Conservation (phyloP, 2,797 vertebrate genomes). For the Carapus acus region DNA sequence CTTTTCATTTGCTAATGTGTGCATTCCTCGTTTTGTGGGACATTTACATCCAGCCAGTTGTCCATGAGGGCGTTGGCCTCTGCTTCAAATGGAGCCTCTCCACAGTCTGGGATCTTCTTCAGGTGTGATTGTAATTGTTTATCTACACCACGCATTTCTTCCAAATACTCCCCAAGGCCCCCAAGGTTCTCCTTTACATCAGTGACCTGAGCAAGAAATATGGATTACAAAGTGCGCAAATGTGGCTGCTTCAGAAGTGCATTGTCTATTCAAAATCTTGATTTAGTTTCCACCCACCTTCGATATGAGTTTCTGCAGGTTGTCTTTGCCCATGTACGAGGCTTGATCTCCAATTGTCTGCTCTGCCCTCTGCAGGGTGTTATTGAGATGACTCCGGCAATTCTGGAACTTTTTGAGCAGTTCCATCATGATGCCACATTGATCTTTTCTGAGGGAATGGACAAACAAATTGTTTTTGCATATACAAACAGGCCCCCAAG, state of each 20-base stretch:
- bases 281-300: constrained; percentile 65
- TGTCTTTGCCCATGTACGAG: constrained; percentile 92
- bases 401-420: constrained; percentile 88
- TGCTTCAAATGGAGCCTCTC: constrained; percentile 79
- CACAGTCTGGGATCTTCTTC: constrained; percentile 85
- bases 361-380: constrained; percentile 85
- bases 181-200: constrained; percentile 81
- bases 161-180: constrained; percentile 73
- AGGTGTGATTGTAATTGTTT: constrained; percentile 86
- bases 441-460: constrained; percentile 74
- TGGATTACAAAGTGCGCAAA: background rate
- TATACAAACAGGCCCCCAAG: no score
- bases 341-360: constrained; percentile 74
- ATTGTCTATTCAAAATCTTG: background rate
- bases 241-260: background rate
- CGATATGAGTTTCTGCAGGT: constrained; percentile 79
- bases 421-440: constrained; percentile 77
- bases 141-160: constrained; percentile 82
- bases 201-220: constrained; percentile 69
- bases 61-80: constrained; percentile 89
- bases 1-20: no score
- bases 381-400: constrained; percentile 74
- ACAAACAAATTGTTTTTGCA: no score
- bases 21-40: no score
- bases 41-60: constrained; percentile 91